phyloP scores from a whole-genome alignment of 2,888 invertebrate genomes.

The Diadromus collaris region DNA sequence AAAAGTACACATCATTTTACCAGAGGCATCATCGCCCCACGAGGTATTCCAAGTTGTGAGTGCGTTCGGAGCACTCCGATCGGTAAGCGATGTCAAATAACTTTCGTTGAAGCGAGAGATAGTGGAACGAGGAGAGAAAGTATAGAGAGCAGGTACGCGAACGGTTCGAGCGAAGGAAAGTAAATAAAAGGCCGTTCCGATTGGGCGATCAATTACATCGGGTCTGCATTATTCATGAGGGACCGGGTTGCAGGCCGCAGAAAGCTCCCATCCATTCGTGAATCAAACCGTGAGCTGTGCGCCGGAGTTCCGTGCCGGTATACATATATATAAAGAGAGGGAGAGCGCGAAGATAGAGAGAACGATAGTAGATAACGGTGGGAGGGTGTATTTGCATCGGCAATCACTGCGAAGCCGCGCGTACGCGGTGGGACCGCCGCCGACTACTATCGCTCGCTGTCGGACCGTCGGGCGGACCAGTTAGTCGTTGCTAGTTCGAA shows the following conservation, averaged over 20 bases:
- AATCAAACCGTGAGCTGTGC: conserved; percentile 71
- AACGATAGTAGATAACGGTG: conserved; percentile 57
- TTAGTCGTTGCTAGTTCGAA: conserved; percentile 51
- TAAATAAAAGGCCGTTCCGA: conserved; percentile 80
- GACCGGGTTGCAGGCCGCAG: conserved; percentile 76
- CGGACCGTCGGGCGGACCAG: conserved; percentile 23
- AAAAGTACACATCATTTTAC: conserved; percentile 40
- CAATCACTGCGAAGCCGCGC: conserved; percentile 75
- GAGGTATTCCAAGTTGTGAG: conserved; percentile 43
- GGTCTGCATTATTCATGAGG: conserved; percentile 79
- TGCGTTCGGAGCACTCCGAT: conserved; percentile 69
- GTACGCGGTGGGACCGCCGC: conserved; percentile 70
- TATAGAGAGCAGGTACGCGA: conserved; percentile 69
- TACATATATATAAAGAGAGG: conserved; percentile 46
- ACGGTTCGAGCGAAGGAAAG: conserved; percentile 76
- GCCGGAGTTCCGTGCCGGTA: conserved; percentile 55
- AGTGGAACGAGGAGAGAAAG: conserved; percentile 34
- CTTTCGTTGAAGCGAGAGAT: conserved; percentile 68
- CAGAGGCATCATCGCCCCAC: conserved; percentile 45
- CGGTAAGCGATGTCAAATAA: conserved; percentile 78
- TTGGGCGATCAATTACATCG: conserved; percentile 80
- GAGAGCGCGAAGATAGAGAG: conserved; percentile 60
- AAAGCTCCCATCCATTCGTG: conserved; percentile 68
- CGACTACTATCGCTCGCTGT: conserved; percentile 57
- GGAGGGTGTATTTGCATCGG: conserved; percentile 76